Base-by-base conservation (phyloP, 2,797 vertebrate genomes). In the Pygocentrus nattereri region DNA sequence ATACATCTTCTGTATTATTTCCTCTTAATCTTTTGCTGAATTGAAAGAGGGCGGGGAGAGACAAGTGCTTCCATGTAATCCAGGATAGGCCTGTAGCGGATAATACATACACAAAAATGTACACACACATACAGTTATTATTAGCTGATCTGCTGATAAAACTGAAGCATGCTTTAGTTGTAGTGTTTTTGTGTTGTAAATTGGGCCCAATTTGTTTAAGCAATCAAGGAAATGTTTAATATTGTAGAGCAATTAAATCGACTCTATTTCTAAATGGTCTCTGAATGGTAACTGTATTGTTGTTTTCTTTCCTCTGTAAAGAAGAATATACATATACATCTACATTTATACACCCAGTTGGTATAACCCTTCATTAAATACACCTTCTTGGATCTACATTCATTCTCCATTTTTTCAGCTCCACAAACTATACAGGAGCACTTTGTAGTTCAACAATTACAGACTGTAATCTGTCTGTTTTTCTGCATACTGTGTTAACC, bases 51-150 rank as follows among this genome's bases (percentile, higher is more conserved):
- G 61, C 31, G 49, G 38, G 64, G 70, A 74, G 50, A 72, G 70
- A 73, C 38, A 44, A 78, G 38, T 78, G 62, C 74, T 70, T 76
- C 71, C 68, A 54, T 78, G 50, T 82, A 78, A 82, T 82, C 76
- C 61, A 78, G 80, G 67, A 82, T 76, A 71, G 27, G 74, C 80
- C 70, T 82, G 23, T 72, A 59, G 73, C 67, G 23, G 80, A 76
- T 65, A 49, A 83, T 58, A 86, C 74, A 78, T 80, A 83, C 82
- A 78, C 74, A 82, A 61, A 80, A 65, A 85, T 79, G 58, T 56
- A 38, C 34, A 30, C 68, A 87, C 30, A 49, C 54, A 69, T 56
- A 19, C 67, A 58, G 34, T 74, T 73, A 27, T 68, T 82, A 71
- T 38, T 75, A 58, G 41, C 56, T 31, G 78, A 65, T 79, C 31